A percentile compares a stretch with the other conserved stretches of the same genome.
phyloP scores from a whole-genome alignment of 1,140 invertebrate species.

The Sweltsa coloradensis region DNA sequence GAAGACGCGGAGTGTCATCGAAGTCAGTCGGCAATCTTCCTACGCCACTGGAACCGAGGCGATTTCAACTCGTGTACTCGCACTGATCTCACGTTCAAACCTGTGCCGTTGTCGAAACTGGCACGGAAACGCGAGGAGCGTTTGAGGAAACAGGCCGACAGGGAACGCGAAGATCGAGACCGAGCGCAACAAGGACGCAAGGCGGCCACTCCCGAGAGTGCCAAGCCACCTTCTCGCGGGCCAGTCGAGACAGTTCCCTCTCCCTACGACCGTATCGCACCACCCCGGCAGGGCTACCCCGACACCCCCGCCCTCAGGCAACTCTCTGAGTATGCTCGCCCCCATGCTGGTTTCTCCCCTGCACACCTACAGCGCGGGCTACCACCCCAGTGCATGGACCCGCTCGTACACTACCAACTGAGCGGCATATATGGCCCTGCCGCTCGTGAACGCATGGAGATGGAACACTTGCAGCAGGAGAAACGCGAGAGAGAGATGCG shows the following conservation, averaged over 20 bases:
- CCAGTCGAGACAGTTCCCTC: constrained; percentile 60
- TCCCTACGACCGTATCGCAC: constrained; percentile 63
- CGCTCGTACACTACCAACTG: constrained; percentile 63
- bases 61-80: constrained; percentile 91
- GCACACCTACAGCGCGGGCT: constrained; percentile 39
- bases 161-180: constrained; percentile 76
- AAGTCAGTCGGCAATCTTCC: constrained; percentile 90
- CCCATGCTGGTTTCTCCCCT: constrained; percentile 75
- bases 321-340: constrained; percentile 72
- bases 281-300: constrained; percentile 55
- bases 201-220: constrained; percentile 56
- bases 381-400: constrained; percentile 56
- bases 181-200: constrained; percentile 59
- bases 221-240: constrained; percentile 58
- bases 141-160: constrained; percentile 72
- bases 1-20: constrained; percentile 90
- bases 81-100: constrained; percentile 92
- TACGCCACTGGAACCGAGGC: constrained; percentile 89
- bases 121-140: constrained; percentile 84
- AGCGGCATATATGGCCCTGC: constrained; percentile 59
- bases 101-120: constrained; percentile 87
- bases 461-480: constrained; percentile 72
- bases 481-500: constrained; percentile 71
- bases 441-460: constrained; percentile 63
- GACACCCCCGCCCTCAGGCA: constrained; percentile 88